Evolutionary conservation across 2,113 vertebrate species (phyloP).

Genomic region (Suricata suricatta): DNA sequence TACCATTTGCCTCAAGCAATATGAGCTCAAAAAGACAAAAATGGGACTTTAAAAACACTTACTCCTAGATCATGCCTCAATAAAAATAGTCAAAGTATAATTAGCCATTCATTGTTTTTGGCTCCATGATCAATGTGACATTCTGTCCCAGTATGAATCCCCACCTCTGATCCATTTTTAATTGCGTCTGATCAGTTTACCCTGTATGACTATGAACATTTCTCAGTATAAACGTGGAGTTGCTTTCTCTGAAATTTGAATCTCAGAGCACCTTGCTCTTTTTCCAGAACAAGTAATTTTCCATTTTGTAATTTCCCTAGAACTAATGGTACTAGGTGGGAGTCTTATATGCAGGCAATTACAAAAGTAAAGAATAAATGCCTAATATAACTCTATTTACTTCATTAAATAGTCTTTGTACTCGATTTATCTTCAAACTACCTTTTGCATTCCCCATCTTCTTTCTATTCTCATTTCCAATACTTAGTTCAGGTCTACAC

Average conservation of each 20-base stretch:
- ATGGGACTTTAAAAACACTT: neutral
- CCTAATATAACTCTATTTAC: neutral
- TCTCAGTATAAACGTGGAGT: neutral
- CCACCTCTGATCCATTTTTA: neutral
- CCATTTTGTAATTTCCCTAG: constrained; percentile 34
- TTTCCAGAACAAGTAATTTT: constrained; percentile 42
- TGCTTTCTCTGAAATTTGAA: neutral
- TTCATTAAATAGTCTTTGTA: neutral
- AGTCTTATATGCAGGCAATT: neutral
- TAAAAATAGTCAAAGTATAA: neutral
- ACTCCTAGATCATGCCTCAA: neutral
- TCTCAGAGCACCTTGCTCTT: neutral
- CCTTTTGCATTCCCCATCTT: neutral
- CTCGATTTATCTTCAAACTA: neutral
- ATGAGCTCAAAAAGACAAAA: neutral
- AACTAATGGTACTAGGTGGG: neutral
- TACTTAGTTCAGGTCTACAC: neutral
- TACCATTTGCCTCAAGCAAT: neutral
- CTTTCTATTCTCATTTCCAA: neutral
- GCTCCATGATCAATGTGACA: neutral
- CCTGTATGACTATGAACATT: neutral
- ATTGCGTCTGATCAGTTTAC: neutral
- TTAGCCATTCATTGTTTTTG: neutral
- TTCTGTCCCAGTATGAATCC: neutral
- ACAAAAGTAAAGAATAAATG: constrained; percentile 12